These are phyloP conservation scores for Eublepharis macularius DNA, from an alignment of 2,113 vertebrate genomes.

Conservation along the genomic window DNA sequence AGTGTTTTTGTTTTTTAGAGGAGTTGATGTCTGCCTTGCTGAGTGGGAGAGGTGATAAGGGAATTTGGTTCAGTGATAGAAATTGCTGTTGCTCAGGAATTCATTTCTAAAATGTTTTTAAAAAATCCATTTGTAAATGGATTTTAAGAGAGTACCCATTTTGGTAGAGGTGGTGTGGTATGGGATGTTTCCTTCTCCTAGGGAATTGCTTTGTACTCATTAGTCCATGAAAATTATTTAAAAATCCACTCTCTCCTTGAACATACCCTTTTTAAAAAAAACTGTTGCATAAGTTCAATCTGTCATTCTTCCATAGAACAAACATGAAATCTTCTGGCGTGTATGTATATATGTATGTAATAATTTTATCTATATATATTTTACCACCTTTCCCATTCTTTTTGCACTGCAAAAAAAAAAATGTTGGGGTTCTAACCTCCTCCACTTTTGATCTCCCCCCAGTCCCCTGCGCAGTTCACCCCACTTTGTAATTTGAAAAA, in stretches of 20 bases:
- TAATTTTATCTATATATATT: conserved; percentile 64
- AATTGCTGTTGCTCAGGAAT: conserved; percentile 74
- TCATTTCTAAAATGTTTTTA: conserved; percentile 66
- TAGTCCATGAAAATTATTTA: conserved; percentile 66
- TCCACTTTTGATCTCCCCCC: conserved; percentile 48
- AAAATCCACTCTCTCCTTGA: conserved; percentile 57
- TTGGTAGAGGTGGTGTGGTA: conserved; percentile 57
- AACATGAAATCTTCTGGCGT: conserved; percentile 57
- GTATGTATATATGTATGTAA: conserved; percentile 70
- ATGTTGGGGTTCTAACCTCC: not conserved
- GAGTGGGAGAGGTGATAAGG: conserved; percentile 36
- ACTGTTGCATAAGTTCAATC: conserved; percentile 34
- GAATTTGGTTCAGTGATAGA: conserved; percentile 43
- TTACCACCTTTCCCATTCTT: conserved; percentile 65
- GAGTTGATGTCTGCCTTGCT: conserved; percentile 53
- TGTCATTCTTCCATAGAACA: conserved; percentile 48
- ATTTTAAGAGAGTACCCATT: conserved; percentile 52
- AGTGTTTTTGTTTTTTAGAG: not conserved
- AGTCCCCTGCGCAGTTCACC: conserved; percentile 27
- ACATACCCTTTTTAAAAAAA: conserved; percentile 44
- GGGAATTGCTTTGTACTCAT: conserved; percentile 62
- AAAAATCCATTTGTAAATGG: conserved; percentile 67
- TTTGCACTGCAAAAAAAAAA: conserved; percentile 40
- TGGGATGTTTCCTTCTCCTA: conserved; percentile 58
- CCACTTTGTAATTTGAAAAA: conserved; percentile 62